A percentile compares a stretch with the other conserved stretches of the same genome.
phyloP scores from a whole-genome alignment of 2,797 vertebrate species.

The Phalanger gymnotis region DNA sequence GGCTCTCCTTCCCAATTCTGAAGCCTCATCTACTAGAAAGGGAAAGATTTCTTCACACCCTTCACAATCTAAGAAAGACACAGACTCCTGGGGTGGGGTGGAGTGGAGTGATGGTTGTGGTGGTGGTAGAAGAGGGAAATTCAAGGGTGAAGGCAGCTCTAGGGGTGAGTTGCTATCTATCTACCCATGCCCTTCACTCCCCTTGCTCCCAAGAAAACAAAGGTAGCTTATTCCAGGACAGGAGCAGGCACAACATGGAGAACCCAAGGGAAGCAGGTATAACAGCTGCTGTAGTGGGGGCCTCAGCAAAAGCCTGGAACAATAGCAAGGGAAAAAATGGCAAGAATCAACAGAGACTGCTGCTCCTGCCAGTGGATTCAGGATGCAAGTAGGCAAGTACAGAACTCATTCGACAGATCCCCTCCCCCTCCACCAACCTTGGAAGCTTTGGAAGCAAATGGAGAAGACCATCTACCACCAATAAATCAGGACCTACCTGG shows the following conservation, averaged over 20 bases:
- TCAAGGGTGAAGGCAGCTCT: no score
- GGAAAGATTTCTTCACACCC: background rate
- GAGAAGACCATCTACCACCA: background rate
- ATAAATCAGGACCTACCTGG: background rate
- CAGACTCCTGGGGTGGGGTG: background rate
- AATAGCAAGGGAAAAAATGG: background rate
- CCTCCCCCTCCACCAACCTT: background rate
- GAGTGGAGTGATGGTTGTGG: background rate
- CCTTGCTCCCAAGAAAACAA: background rate
- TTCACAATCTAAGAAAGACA: background rate
- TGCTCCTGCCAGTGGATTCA: background rate
- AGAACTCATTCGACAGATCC: background rate
- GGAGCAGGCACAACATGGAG: background rate
- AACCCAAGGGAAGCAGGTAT: background rate
- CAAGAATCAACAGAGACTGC: background rate
- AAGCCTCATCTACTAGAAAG: background rate
- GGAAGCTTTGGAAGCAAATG: background rate
- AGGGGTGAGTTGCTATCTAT: no score
- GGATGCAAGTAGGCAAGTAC: background rate
- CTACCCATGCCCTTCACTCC: background rate
- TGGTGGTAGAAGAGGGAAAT: background rate
- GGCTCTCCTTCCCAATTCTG: background rate
- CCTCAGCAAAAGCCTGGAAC: background rate
- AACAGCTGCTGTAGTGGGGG: background rate
- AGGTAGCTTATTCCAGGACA: background rate